Percentiles rank a stretch among this genome's conserved stretches.
Conservation (phyloP, 1,140 invertebrate genomes). For the Sitobion miscanthi region DNA sequence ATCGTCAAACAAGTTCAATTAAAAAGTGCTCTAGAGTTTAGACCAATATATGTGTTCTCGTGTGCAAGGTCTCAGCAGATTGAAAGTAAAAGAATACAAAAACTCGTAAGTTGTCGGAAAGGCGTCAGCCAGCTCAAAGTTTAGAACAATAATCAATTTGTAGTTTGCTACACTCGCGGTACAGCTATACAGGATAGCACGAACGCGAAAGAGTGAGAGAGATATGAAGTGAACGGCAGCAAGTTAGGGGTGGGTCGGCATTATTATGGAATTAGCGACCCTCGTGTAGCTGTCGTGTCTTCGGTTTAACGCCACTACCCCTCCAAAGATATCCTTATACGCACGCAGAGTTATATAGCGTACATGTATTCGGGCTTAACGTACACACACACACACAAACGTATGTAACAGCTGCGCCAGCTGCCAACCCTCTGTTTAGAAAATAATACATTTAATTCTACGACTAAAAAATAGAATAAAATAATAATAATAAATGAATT, state of each 20-base stretch:
- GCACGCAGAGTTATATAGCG: neutral
- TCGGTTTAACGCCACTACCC: constrained; percentile 52
- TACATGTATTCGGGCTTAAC: constrained; percentile 24
- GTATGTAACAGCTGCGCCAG: constrained; percentile 33
- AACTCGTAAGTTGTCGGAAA: constrained; percentile 44
- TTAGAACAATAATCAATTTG: constrained; percentile 48
- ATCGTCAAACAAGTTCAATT: constrained; percentile 25
- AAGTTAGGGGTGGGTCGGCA: neutral
- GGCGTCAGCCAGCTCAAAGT: constrained; percentile 11
- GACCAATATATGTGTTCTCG: neutral
- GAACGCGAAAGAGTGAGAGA: neutral
- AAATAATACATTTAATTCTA: constrained; percentile 27
- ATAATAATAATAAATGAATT: neutral
- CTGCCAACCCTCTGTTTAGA: constrained; percentile 32
- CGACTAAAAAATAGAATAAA: neutral
- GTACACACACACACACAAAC: neutral
- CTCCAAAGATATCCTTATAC: constrained; percentile 27
- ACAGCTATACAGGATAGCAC: neutral
- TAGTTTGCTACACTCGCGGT: constrained; percentile 10
- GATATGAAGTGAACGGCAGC: neutral
- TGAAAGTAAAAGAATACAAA: neutral
- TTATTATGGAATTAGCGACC: constrained; percentile 54
- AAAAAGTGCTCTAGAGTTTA: constrained; percentile 14
- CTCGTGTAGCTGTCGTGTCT: constrained; percentile 54
- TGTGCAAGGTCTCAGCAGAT: neutral